A percentile compares a stretch with the other conserved stretches of the same genome.
These are phyloP conservation scores for Penaeus indicus DNA, from an alignment of 1,140 invertebrate genomes.

Conservation along the genomic window DNA sequence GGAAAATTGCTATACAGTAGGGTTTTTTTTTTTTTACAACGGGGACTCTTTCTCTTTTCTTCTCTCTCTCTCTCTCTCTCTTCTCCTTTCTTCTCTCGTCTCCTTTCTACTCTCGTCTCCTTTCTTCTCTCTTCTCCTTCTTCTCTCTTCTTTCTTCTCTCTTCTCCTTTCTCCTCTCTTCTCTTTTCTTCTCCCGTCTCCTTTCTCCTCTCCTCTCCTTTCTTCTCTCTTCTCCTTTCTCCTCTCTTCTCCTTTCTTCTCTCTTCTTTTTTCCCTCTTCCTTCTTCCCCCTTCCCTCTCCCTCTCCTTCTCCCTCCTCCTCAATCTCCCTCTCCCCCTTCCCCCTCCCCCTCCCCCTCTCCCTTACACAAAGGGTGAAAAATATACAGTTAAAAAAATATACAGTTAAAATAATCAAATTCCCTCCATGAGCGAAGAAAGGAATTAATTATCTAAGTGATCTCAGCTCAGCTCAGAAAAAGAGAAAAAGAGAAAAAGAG, in stretches of 20 bases:
- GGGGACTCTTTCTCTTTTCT: no score
- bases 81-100: not conserved
- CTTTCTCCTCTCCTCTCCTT: constrained; percentile 6
- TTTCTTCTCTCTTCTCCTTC: not conserved
- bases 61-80: not conserved
- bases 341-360: no score
- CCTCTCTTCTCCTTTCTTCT: not conserved
- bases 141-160: constrained; percentile 1
- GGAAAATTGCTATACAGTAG: no score
- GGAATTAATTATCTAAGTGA: no score
- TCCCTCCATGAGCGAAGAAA: no score
- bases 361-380: not conserved
- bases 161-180: not conserved
- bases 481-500: not conserved
- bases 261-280: not conserved
- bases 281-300: not conserved
- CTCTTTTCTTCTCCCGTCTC: not conserved
- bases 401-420: no score
- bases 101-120: not conserved
- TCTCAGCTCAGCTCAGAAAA: no score
- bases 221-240: not conserved
- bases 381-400: no score
- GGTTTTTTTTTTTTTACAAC: no score
- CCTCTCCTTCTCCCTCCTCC: not conserved
- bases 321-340: no score